Percentiles rank a stretch among this genome's conserved stretches.
Evolutionary conservation across 2,113 vertebrate species (phyloP).

Genomic region (Lepisosteus osseus): DNA sequence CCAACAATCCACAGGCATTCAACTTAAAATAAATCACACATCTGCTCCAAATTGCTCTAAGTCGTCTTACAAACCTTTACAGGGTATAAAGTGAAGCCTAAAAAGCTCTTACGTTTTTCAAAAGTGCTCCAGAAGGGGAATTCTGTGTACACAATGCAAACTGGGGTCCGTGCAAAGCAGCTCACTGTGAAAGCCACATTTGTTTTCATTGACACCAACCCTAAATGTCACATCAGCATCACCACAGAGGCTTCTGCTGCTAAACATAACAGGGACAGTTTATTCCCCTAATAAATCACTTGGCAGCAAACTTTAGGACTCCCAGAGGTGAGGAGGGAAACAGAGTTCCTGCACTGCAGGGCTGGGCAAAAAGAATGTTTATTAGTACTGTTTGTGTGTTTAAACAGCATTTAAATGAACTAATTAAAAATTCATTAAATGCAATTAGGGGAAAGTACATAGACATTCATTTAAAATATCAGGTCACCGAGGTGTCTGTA

Average conservation of each 20-base stretch:
- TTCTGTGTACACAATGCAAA: too few relatives aligned
- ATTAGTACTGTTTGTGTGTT: too few relatives aligned
- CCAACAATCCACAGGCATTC: too few relatives aligned
- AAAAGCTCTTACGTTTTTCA: too few relatives aligned
- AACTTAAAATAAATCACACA: too few relatives aligned
- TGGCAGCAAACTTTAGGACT: slow-evolving; percentile 12
- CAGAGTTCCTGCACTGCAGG: background rate
- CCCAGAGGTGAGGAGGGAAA: slow-evolving; percentile 21
- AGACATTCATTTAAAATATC: background rate
- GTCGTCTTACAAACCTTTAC: too few relatives aligned
- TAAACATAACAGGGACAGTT: slow-evolving; percentile 46
- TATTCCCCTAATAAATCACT: slow-evolving; percentile 35
- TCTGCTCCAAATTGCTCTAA: too few relatives aligned
- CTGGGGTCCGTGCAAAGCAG: too few relatives aligned
- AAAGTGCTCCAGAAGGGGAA: too few relatives aligned
- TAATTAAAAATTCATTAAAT: background rate
- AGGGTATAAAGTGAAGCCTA: too few relatives aligned
- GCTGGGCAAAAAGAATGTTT: background rate
- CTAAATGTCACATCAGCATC: slow-evolving; percentile 27
- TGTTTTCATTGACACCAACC: slow-evolving; percentile 20
- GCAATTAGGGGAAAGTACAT: background rate
- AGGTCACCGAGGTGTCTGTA: background rate
- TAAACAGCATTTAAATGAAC: too few relatives aligned
- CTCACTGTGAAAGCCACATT: too few relatives aligned
- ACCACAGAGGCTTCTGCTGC: slow-evolving; percentile 18